These are phyloP conservation scores for Sipha maydis DNA, from an alignment of 2,888 invertebrate genomes.

Conservation along the genomic window DNA sequence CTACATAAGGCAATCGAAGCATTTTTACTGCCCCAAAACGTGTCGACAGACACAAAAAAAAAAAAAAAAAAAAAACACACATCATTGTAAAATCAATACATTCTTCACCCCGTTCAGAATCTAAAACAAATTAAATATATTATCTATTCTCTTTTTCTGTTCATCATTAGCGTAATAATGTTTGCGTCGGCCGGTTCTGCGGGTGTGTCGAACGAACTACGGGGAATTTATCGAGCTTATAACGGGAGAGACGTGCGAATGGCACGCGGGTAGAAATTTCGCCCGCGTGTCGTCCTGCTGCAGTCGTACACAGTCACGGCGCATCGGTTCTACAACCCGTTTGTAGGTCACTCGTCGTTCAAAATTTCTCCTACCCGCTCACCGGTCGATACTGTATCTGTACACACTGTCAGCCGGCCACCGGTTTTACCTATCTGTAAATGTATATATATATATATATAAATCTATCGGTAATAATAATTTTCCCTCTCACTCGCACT, in stretches of 20 bases:
- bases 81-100: too few relatives aligned
- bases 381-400: conserved; percentile 18
- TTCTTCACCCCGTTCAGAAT: too few relatives aligned
- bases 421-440: conserved; percentile 8
- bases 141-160: too few relatives aligned
- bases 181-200: too few relatives aligned
- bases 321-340: conserved; percentile 58
- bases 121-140: too few relatives aligned
- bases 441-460: not conserved
- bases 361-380: conserved; percentile 53
- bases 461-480: conserved; percentile 2
- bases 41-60: too few relatives aligned
- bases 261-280: not conserved
- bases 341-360: conserved; percentile 56
- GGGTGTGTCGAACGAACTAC: too few relatives aligned
- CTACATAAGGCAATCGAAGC: too few relatives aligned
- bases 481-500: conserved; percentile 11
- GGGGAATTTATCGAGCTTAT: not conserved
- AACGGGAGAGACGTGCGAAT: not conserved
- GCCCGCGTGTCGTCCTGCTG: not conserved
- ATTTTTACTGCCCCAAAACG: too few relatives aligned
- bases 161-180: too few relatives aligned
- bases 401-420: not conserved
- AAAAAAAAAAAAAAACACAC: too few relatives aligned
- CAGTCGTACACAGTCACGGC: not conserved